Conservation (phyloP, 2,888 invertebrate species). For the Ernsta delagoae region DNA sequence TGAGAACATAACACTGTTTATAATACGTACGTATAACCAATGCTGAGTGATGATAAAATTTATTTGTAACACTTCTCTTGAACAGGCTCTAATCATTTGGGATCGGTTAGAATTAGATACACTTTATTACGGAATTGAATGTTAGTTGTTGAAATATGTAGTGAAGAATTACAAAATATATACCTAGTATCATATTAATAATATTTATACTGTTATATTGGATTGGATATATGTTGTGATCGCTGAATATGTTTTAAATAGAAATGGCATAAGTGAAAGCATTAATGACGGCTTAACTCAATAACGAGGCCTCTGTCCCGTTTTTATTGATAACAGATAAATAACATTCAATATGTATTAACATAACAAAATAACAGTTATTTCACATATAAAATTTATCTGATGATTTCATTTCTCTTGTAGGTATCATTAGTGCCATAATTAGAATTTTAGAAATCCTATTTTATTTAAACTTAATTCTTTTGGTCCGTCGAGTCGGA, state of each 20-base stretch:
- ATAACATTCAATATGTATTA: no score
- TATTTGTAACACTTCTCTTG: constrained; percentile 10
- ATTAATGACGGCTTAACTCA: neutral
- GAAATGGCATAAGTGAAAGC: neutral
- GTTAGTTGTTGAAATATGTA: neutral
- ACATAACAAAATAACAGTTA: no score
- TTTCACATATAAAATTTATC: neutral
- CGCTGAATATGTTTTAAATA: neutral
- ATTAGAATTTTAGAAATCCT: neutral
- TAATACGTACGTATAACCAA: constrained; percentile 23
- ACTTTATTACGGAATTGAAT: constrained; percentile 7
- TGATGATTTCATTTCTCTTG: neutral
- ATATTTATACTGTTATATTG: neutral
- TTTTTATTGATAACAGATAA: no score
- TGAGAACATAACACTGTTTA: no score
- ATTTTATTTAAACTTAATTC: neutral
- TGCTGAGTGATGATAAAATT: constrained; percentile 21
- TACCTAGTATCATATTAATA: neutral
- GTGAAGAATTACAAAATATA: neutral
- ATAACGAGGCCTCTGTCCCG: no score
- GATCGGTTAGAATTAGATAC: constrained; percentile 10
- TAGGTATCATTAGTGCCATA: neutral
- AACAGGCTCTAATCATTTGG: constrained; percentile 12
- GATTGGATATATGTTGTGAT: neutral
- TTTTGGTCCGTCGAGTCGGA: neutral